These are phyloP conservation scores for Subanguina moxae DNA, from an alignment of 1,140 invertebrate genomes.

Conservation along the genomic window DNA sequence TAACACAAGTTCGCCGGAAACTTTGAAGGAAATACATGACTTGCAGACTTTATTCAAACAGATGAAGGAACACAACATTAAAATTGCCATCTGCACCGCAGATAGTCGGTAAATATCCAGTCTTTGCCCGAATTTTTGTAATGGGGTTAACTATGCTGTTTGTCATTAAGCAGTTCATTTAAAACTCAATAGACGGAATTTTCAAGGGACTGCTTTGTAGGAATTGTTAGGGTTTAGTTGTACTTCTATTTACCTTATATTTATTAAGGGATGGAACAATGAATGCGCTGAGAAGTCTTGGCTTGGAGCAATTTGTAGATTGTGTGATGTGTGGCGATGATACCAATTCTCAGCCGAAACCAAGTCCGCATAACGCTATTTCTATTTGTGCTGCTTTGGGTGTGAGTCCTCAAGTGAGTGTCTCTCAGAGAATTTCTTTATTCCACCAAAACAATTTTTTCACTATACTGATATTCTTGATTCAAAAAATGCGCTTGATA, in stretches of 20 bases:
- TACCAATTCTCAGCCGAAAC: conserved; percentile 60
- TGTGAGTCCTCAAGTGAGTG: conserved; percentile 57
- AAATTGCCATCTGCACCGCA: conserved; percentile 63
- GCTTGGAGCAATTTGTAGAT: conserved; percentile 58
- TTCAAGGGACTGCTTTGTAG: no score
- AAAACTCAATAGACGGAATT: no score
- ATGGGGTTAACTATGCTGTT: no score
- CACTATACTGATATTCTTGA: no score
- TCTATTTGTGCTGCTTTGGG: conserved; percentile 61
- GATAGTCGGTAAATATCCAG: conserved; percentile 60
- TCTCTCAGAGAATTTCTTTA: background rate
- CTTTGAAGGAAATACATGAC: conserved; percentile 60
- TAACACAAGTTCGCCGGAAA: conserved; percentile 44
- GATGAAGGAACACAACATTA: conserved; percentile 60
- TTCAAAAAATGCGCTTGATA: no score
- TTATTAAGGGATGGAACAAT: conserved; percentile 58
- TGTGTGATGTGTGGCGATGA: conserved; percentile 63
- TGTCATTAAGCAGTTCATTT: no score
- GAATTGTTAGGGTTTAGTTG: no score
- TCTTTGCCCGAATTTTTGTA: no score
- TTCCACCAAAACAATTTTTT: background rate
- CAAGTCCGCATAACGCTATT: conserved; percentile 62
- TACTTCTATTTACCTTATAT: background rate
- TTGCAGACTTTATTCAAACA: conserved; percentile 60
- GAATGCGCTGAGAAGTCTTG: conserved; percentile 55